A percentile compares a stretch with the other conserved stretches of the same genome.
These are phyloP conservation scores for Poliocrania exsul DNA, from an alignment of 2,797 vertebrate genomes.

Conservation along the genomic window DNA sequence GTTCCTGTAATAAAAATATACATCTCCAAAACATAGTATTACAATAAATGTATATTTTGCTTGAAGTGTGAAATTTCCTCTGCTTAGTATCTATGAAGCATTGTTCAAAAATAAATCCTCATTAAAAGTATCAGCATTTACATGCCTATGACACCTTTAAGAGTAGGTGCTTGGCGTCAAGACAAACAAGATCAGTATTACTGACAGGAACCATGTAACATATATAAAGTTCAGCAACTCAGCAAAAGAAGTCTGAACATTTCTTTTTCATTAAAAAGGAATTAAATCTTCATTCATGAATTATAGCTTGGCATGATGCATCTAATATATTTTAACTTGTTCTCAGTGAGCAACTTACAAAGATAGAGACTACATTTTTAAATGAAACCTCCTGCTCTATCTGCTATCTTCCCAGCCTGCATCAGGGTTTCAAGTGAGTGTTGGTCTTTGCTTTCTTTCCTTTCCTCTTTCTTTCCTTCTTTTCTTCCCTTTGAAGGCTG, in stretches of 20 bases:
- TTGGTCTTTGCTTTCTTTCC: background rate
- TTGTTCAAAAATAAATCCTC: background rate
- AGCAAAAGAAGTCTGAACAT: conserved; percentile 40
- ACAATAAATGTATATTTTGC: background rate
- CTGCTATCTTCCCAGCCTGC: background rate
- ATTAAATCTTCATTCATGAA: conserved; percentile 59
- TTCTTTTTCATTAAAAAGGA: conserved; percentile 53
- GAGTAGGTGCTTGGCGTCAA: background rate
- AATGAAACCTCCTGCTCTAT: background rate
- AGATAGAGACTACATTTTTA: conserved; percentile 4
- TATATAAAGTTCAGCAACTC: conserved; percentile 20
- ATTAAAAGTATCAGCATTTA: background rate
- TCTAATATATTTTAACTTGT: conserved; percentile 45
- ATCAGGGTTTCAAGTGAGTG: background rate
- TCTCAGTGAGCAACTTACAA: conserved; percentile 13
- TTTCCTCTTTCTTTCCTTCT: background rate
- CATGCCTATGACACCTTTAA: background rate
- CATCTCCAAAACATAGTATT: background rate
- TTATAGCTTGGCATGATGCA: conserved; percentile 26
- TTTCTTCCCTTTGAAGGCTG: background rate
- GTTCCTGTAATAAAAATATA: background rate
- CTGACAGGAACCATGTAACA: conserved; percentile 6
- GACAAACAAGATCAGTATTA: background rate
- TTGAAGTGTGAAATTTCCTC: background rate
- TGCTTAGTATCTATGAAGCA: background rate